Percentiles rank a stretch among this genome's conserved stretches.
Conservation (phyloP, 1,140 invertebrate genomes). For the Drosophila yakuba region DNA sequence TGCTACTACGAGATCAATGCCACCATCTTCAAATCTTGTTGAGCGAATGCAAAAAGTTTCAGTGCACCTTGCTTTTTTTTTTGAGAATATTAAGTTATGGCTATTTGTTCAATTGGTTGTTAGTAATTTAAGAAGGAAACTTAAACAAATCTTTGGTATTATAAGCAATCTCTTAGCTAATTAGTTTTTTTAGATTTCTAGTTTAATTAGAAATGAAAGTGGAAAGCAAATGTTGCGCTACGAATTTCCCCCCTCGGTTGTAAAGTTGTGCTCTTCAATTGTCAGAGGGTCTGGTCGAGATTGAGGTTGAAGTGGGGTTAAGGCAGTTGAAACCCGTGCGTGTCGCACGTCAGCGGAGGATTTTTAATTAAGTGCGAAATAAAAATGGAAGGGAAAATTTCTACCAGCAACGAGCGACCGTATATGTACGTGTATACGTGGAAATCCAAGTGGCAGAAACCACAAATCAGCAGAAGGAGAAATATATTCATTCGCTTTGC, state of each 20-base stretch:
- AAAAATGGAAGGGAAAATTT: constrained; percentile 36
- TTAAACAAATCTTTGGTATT: no score
- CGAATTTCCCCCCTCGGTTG: not conserved
- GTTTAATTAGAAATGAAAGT: not conserved
- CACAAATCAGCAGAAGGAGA: constrained; percentile 19
- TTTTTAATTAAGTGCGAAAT: constrained; percentile 75
- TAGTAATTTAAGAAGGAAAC: no score
- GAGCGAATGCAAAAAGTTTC: not conserved
- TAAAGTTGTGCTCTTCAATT: constrained; percentile 7
- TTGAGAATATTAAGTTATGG: not conserved
- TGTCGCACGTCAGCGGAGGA: constrained; percentile 66
- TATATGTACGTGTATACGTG: not conserved
- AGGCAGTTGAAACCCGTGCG: constrained; percentile 35
- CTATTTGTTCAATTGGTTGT: no score
- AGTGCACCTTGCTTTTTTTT: not conserved
- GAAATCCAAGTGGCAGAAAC: constrained; percentile 5
- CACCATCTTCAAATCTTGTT: constrained; percentile 71
- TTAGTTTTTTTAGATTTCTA: not conserved
- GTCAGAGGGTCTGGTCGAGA: constrained; percentile 10
- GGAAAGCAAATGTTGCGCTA: not conserved
- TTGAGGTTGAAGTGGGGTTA: constrained; percentile 23
- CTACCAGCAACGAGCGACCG: not conserved
- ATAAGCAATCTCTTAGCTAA: no score
- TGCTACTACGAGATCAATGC: constrained; percentile 73
- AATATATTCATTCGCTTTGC: constrained; percentile 15